phyloP scores from a whole-genome alignment of 2,797 vertebrate species.

The Hozukius guyotensis region DNA sequence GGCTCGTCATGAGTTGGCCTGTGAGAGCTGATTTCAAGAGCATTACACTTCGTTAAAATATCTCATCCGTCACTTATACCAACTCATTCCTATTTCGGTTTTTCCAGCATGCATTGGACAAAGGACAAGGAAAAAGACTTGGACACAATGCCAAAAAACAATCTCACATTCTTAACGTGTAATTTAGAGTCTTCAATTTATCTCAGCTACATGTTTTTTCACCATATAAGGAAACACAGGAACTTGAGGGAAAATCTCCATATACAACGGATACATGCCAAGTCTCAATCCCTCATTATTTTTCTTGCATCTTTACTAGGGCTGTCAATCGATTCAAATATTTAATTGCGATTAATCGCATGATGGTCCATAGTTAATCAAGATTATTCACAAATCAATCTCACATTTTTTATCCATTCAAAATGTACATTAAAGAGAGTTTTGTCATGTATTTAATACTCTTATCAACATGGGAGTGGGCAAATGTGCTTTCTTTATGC shows the following conservation, averaged over 20 bases:
- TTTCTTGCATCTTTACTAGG: background rate
- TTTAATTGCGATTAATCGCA: too few relatives aligned
- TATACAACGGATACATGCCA: background rate
- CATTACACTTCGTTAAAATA: slow-evolving; percentile 20
- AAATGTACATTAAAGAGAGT: too few relatives aligned
- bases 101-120: background rate
- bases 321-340: too few relatives aligned
- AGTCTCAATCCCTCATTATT: background rate
- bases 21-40: slow-evolving; percentile 49
- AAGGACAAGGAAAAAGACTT: background rate
- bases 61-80: background rate
- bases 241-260: background rate
- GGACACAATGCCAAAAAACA: background rate
- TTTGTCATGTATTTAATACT: too few relatives aligned
- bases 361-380: too few relatives aligned
- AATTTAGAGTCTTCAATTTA: slow-evolving; percentile 1
- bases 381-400: too few relatives aligned
- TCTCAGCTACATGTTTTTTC: background rate
- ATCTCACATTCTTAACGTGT: background rate
- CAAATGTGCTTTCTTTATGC: too few relatives aligned
- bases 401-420: too few relatives aligned
- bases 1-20: slow-evolving; percentile 51
- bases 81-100: slow-evolving; percentile 14
- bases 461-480: too few relatives aligned
- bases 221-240: background rate